phyloP scores from a whole-genome alignment of 2,797 vertebrate genomes.

The Enteromius afrohamiltoni region DNA sequence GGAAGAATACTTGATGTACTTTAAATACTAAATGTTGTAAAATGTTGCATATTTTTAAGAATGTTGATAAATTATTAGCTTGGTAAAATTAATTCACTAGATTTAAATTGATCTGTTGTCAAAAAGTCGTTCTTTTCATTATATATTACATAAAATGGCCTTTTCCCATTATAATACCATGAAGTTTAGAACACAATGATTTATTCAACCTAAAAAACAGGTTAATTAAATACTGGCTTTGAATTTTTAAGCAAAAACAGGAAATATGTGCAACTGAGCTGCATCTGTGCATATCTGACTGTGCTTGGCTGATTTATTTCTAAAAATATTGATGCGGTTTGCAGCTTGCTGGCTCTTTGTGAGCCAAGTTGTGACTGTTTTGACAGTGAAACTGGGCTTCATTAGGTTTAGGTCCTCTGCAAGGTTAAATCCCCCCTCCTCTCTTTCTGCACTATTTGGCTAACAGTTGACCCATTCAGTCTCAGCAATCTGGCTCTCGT shows the following conservation, averaged over 20 bases:
- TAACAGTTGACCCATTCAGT: constrained; percentile 54
- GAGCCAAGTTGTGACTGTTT: constrained; percentile 40
- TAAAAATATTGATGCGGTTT: constrained; percentile 47
- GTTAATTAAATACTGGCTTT: neutral
- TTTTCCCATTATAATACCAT: neutral
- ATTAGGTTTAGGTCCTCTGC: neutral
- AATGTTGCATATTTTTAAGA: neutral
- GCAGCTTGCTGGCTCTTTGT: constrained; percentile 8
- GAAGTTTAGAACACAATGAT: neutral
- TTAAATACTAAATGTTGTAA: too few species aligned
- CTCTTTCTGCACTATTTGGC: neutral
- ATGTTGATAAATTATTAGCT: neutral
- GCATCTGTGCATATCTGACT: neutral
- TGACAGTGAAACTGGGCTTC: constrained; percentile 7
- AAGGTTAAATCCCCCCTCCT: neutral
- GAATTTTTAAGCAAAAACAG: neutral
- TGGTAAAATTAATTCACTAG: too few species aligned
- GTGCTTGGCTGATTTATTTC: constrained; percentile 14
- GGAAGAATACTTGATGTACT: too few species aligned
- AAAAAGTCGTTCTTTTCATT: neutral
- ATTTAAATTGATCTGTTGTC: neutral
- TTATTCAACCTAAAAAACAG: neutral
- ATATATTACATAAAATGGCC: neutral
- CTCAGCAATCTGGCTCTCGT: neutral
- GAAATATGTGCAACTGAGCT: constrained; percentile 2